Percentiles rank a stretch among this genome's conserved stretches.
Conservation (phyloP, 2,797 vertebrate species). For the Silurus lanzhouensis region DNA sequence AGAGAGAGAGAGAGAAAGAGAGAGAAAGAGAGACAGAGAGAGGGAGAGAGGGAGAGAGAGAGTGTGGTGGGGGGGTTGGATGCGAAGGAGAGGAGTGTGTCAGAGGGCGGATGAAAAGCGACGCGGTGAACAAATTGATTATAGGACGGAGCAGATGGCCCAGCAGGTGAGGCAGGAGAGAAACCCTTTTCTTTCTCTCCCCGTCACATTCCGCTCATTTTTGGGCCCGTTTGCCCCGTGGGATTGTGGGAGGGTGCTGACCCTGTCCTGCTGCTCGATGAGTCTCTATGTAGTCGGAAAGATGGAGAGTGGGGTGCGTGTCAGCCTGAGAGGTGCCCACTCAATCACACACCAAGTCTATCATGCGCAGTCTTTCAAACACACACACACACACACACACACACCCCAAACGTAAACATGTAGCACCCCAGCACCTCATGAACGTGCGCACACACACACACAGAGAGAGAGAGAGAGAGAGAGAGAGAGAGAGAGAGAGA, state of each 20-base stretch:
- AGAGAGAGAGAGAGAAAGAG: slow-evolving; percentile 55
- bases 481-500: too few relatives aligned
- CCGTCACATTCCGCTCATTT: slow-evolving; percentile 71
- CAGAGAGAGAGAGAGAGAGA: too few relatives aligned
- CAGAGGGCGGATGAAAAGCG: slow-evolving; percentile 50
- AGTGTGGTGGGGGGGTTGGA: slow-evolving; percentile 49
- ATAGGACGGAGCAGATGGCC: slow-evolving; percentile 70
- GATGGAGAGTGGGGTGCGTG: slow-evolving; percentile 42
- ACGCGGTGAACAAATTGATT: slow-evolving; percentile 81
- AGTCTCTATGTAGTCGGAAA: slow-evolving; percentile 56
- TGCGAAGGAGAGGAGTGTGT: slow-evolving; percentile 49
- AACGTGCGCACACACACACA: slow-evolving; percentile 13
- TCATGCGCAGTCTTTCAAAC: slow-evolving; percentile 10
- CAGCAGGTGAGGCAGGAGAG: slow-evolving; percentile 72
- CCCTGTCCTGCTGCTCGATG: slow-evolving; percentile 61
- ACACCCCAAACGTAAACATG: slow-evolving; percentile 2
- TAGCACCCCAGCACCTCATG: background rate
- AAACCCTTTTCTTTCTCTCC: slow-evolving; percentile 61
- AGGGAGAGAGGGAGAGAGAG: slow-evolving; percentile 31
- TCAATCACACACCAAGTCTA: slow-evolving; percentile 30
- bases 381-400: slow-evolving; percentile 21
- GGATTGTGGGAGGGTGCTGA: slow-evolving; percentile 59
- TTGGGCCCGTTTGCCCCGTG: slow-evolving; percentile 47
- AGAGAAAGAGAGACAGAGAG: slow-evolving; percentile 52
- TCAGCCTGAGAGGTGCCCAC: slow-evolving; percentile 38